Evolutionary conservation across 2,888 invertebrate genomes (phyloP), one percentile per base, ranked within the genome.

Genomic region (Meiosimyza decipiens): DNA sequence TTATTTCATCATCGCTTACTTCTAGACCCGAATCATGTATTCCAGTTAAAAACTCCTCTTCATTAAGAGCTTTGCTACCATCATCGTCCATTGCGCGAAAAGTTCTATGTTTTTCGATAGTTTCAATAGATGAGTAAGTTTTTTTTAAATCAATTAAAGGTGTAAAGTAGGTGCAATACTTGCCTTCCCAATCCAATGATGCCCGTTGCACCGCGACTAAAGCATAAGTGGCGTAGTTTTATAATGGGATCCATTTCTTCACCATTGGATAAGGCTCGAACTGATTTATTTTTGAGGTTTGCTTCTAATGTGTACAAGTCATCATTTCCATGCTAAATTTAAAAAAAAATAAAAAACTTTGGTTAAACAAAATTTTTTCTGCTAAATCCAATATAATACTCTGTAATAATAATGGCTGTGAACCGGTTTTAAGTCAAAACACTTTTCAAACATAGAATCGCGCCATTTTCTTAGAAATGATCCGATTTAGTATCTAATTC

Each of bases 71-170:
- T 85, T 93, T 94, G 88, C 93, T 97, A 57, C 94, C 95, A 85
- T 98, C 97, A 76, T 97, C 96, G 84, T 98, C 98, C 94, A 98
- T 95, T 71, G 94, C 90, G 73, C 96, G 92, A 87, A 98, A 98
- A 79, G 94, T 88, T 84, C 95, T 94, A 80, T 74, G 74, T 79
- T 74, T 47, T 75, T 71, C 77, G 76, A 79, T 78, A 69, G 40
- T 40, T 40, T 9, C 1, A 7, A 40, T 6, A 40, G 9, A 1
- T 7, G 40, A 40, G 1, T 40, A 9, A 1, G 6, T 40, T 40
- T 40, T 40, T 40, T 40, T 40, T 3, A 3, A 6, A 40, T 2
- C 1, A 22, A n/a, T 33, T 6, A 11, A 13, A 67, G 15, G 22
- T 49, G 5, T 28, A 49, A 47, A 1, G 40, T 52, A 22, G 1